These are phyloP conservation scores for Helobdella robusta DNA, from an alignment of 2,888 invertebrate species.

Conservation along the genomic window DNA sequence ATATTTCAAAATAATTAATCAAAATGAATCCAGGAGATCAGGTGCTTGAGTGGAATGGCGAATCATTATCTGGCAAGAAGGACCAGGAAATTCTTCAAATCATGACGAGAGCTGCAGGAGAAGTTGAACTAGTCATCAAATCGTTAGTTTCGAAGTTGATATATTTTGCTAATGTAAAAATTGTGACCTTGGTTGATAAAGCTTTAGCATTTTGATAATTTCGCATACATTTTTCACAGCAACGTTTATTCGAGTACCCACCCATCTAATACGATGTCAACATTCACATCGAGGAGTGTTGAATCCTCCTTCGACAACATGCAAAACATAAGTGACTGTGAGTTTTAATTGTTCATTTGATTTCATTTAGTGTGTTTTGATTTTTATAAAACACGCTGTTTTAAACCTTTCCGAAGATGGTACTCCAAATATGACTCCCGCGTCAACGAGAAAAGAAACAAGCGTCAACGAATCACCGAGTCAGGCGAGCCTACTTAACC, in stretches of 20 bases:
- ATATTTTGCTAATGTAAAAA: no score
- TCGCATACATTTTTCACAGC: constrained; percentile 9
- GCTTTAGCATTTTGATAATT: no score
- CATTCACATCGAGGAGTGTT: constrained; percentile 36
- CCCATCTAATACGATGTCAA: constrained; percentile 29
- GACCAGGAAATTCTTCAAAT: constrained; percentile 57
- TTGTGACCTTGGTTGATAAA: not conserved
- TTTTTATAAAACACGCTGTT: not conserved
- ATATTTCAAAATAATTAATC: no score
- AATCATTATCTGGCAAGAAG: constrained; percentile 54
- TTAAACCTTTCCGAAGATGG: not conserved
- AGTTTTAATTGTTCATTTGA: not conserved
- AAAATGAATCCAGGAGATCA: constrained; percentile 57
- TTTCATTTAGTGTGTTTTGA: not conserved
- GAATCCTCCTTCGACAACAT: constrained; percentile 45
- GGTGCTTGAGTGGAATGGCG: constrained; percentile 59
- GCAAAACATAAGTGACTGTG: constrained; percentile 21
- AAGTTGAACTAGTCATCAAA: constrained; percentile 56
- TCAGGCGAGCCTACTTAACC: constrained; percentile 1
- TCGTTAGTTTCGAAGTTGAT: constrained; percentile 47
- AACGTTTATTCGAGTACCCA: constrained; percentile 18
- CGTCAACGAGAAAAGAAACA: constrained; percentile 18
- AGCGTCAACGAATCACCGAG: not conserved
- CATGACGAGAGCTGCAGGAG: constrained; percentile 51
- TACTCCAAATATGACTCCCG: constrained; percentile 18